phyloP scores from a whole-genome alignment of 2,797 vertebrate species.

The Channallabes apus region DNA sequence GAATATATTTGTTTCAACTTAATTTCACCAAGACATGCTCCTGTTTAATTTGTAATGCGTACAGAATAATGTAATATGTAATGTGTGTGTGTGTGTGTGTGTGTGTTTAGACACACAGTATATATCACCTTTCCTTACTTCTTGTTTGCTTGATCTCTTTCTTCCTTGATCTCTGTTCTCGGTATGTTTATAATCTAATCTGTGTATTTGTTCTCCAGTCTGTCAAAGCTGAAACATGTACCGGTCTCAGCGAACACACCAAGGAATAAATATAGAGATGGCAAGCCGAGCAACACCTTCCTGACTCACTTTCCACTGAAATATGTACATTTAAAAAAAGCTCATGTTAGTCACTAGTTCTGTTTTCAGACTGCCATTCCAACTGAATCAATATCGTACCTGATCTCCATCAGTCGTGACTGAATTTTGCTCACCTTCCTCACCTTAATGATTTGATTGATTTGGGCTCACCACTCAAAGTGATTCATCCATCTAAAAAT shows the following conservation, averaged over 20 bases:
- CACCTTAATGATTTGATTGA: not conserved
- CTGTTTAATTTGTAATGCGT: not conserved
- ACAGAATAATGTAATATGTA: no score
- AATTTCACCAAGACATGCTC: not conserved
- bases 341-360: not conserved
- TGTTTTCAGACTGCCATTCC: no score
- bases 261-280: not conserved
- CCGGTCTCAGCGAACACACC: not conserved
- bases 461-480: not conserved
- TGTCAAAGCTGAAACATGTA: slow-evolving; percentile 15
- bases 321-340: not conserved
- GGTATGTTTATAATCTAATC: not conserved
- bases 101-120: no score
- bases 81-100: no score
- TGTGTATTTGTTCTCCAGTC: not conserved
- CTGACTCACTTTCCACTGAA: not conserved
- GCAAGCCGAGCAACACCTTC: not conserved
- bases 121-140: no score
- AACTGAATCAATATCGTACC: not conserved
- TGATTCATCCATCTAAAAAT: not conserved
- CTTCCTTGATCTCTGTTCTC: not conserved
- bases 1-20: not conserved
- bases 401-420: not conserved
- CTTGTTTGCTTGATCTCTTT: not conserved
- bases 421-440: not conserved